A percentile compares a stretch with the other conserved stretches of the same genome.
phyloP scores from a whole-genome alignment of 2,888 invertebrate species.

The Nezara viridula region DNA sequence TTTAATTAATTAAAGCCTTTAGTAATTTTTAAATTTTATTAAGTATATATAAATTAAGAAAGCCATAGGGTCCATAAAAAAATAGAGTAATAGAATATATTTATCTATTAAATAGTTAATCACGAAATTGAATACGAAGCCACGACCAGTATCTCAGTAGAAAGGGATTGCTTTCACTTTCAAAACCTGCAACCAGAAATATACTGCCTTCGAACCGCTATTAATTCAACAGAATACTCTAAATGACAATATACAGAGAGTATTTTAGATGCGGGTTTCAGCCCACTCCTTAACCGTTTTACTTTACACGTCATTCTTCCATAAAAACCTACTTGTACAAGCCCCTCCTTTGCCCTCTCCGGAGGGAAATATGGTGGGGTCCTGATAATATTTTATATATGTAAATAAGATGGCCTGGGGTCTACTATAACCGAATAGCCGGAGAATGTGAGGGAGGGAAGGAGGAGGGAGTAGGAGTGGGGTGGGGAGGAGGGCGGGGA shows the following conservation, averaged over 20 bases:
- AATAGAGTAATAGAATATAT: no score
- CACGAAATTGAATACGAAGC: neutral
- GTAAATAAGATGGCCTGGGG: conserved; percentile 56
- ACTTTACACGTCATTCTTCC: conserved; percentile 38
- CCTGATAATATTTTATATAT: conserved; percentile 57
- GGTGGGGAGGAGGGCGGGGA: conserved; percentile 60
- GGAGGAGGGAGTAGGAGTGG: conserved; percentile 57
- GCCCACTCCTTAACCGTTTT: conserved; percentile 30
- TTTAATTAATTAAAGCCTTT: no score
- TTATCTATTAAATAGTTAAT: no score
- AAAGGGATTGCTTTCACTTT: neutral
- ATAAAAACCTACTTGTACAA: conserved; percentile 31
- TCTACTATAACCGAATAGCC: conserved; percentile 32
- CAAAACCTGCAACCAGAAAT: neutral
- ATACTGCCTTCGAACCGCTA: neutral
- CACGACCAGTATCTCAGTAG: neutral
- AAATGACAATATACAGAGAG: neutral
- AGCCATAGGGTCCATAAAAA: no score
- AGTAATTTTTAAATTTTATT: no score
- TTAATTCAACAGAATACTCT: neutral
- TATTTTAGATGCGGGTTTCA: neutral
- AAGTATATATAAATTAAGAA: no score
- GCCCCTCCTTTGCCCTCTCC: conserved; percentile 35
- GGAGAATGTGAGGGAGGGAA: conserved; percentile 50
- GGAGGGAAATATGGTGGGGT: conserved; percentile 48